A percentile compares a stretch with the other conserved stretches of the same genome.
Conservation (phyloP, 2,797 vertebrate species). For the Bradypodion pumilum region DNA sequence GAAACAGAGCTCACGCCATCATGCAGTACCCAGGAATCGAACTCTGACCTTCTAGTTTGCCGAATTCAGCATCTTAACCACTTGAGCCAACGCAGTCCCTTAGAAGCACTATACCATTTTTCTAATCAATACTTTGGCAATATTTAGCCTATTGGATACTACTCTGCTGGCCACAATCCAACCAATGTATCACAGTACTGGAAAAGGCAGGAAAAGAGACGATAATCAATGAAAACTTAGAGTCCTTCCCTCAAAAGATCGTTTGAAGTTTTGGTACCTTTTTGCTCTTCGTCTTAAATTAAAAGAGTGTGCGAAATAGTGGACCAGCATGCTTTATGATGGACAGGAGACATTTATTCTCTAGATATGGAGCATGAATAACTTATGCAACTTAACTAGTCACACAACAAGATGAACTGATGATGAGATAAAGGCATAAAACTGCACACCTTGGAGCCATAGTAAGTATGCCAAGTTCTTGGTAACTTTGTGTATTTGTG, state of each 20-base stretch:
- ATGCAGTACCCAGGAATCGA: no score
- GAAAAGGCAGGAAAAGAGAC: not conserved
- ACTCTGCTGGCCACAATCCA: not conserved
- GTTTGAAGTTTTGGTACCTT: not conserved
- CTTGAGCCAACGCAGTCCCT: no score
- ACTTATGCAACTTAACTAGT: not conserved
- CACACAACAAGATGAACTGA: not conserved
- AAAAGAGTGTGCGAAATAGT: not conserved
- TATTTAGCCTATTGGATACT: not conserved
- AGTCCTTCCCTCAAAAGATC: not conserved
- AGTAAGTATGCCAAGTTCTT: not conserved
- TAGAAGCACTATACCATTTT: no score
- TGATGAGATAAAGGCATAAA: not conserved
- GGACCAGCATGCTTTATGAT: not conserved
- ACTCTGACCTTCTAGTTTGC: no score
- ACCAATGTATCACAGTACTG: not conserved
- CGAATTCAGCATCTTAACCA: no score
- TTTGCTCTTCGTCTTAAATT: not conserved
- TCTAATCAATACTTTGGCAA: not conserved
- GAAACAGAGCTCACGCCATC: no score
- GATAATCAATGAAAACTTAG: not conserved
- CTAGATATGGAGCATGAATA: not conserved
- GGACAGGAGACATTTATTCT: not conserved
- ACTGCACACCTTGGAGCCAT: not conserved
- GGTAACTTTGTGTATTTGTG: not conserved